Evolutionary conservation across 2,797 vertebrate genomes (phyloP), one percentile per base, ranked within the genome.

Genomic region (Anguilla megastoma): DNA sequence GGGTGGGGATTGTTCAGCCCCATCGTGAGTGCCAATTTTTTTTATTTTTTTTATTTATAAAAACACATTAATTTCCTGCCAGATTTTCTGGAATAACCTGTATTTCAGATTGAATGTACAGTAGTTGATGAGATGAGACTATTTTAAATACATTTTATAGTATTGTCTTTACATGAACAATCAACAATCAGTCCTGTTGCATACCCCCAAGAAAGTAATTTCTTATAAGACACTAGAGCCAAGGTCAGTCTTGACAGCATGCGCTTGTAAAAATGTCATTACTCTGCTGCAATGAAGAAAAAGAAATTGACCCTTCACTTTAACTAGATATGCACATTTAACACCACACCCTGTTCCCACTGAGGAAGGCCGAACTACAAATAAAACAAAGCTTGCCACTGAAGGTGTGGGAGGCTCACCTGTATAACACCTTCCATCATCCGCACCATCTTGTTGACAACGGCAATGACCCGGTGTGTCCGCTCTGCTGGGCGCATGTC

Each of bases 371-470:
- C 3, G 0, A 18, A 63, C 60, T 63, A 18, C 60, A 63, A 63
- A 63, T 21, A n/a, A 63, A 63, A 63, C 16, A 63, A 63, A 63
- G 60, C 6, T 63, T 24, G 21, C 24, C 60, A 63, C 18, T 1
- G 6, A 63, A 63, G 24, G 60, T 3, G 60, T 21, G 24, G 60
- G 24, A 27, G 21, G 16, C 97, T 96, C 92, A 97, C 98, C 97
- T 98, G 97, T 91, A 99, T 97, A 90, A 98, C 97, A 69, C 95
- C 95, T 90, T 96, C 95, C 92, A 97, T 98, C 97, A 97, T 96
- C 94, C 93, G 95, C 93, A 97, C 97, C 96, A 97, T 98, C 95
- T 96, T 98, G 95, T 96, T 97, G 71, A 97, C 94, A 27, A 97
- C 93, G 0, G 92, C 94, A 86, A 96, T 94, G 50, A 97, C 97